Base-by-base conservation (phyloP, 2,113 vertebrate species). In the Catharus bicknelli region DNA sequence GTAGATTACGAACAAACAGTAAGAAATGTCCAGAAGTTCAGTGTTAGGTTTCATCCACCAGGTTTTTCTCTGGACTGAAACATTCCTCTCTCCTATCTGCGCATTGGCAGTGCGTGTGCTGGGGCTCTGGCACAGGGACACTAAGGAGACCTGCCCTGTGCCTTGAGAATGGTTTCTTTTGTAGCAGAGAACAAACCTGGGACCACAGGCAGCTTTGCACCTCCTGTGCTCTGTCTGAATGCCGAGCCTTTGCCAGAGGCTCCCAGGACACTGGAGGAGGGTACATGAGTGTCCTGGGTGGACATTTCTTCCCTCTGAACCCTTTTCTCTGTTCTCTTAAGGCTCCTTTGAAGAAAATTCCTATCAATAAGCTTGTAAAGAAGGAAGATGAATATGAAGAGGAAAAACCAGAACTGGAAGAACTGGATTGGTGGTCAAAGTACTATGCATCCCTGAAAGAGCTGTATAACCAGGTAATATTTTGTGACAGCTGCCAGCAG, bases 401-500 rank as follows among this genome's bases (percentile, higher is more conserved):
- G 93, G 98, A 99, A 67, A 94, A 97, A 10, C 98, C 98, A 30
- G 99, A 99, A 62, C 93, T 97, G 22, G 98, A 99, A 81, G 99
- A 99, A 92, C 89, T 99, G 57, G 99, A 99, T 95, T 99, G 99
- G 99, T 99, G 99, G 99, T 99, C 99, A 34, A 99, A 99, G 92
- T 99, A 99, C 92, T 99, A 99, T 0, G 97, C 98, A 12, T 99
- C 99, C 5, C 62, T 99, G 90, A 98, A 98, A 88, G 99, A 99
- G 83, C 73, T 98, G 48, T 98, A 97, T 86, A 98, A 97, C 77
- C 96, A 98, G 98, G 99, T 99, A 83, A 43, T 83, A 29, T 45
- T 29, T 72, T 59, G 32, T 54, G 62, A n/a, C 29, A 75, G 50
- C 32, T 76, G 15, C 16, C 48, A 68, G 7, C 45, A 43, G 40